phyloP scores from a whole-genome alignment of 2,888 invertebrate species.

The Synergus umbraculus region DNA sequence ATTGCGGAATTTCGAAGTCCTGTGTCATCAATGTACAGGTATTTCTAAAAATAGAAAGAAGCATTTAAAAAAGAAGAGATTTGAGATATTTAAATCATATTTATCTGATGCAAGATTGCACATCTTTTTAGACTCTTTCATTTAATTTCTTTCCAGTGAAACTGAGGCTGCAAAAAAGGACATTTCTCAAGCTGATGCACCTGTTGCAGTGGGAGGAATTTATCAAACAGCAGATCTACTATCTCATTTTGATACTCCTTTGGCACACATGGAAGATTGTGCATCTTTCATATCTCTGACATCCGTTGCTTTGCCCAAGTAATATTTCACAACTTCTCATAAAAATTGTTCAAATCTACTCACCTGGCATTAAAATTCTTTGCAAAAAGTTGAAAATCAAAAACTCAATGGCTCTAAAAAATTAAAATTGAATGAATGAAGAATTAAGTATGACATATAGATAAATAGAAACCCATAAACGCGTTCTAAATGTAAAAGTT shows the following conservation, averaged over 20 bases:
- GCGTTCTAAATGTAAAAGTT: too few species aligned
- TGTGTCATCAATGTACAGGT: slow-evolving; percentile 77
- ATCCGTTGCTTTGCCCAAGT: slow-evolving; percentile 89
- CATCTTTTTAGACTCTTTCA: too few species aligned
- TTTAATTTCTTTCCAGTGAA: slow-evolving; percentile 75
- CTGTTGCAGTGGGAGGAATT: slow-evolving; percentile 86
- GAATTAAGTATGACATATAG: too few species aligned
- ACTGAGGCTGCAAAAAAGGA: slow-evolving; percentile 82
- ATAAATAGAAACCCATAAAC: too few species aligned
- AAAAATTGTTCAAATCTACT: not conserved
- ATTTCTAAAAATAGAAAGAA: not conserved
- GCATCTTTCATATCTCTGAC: slow-evolving; percentile 87
- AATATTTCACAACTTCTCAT: slow-evolving; percentile 46
- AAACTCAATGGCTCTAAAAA: too few species aligned
- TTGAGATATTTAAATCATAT: too few species aligned
- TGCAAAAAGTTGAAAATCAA: not conserved
- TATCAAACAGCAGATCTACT: slow-evolving; percentile 81
- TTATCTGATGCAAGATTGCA: too few species aligned
- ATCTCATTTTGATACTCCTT: slow-evolving; percentile 81
- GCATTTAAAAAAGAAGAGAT: not conserved
- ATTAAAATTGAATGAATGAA: too few species aligned
- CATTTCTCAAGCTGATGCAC: slow-evolving; percentile 79
- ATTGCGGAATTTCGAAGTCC: slow-evolving; percentile 85
- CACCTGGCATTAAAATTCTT: not conserved
- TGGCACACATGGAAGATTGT: slow-evolving; percentile 86